These are phyloP conservation scores for Venustaconcha ellipsiformis DNA, from an alignment of 1,140 invertebrate genomes.

Conservation along the genomic window DNA sequence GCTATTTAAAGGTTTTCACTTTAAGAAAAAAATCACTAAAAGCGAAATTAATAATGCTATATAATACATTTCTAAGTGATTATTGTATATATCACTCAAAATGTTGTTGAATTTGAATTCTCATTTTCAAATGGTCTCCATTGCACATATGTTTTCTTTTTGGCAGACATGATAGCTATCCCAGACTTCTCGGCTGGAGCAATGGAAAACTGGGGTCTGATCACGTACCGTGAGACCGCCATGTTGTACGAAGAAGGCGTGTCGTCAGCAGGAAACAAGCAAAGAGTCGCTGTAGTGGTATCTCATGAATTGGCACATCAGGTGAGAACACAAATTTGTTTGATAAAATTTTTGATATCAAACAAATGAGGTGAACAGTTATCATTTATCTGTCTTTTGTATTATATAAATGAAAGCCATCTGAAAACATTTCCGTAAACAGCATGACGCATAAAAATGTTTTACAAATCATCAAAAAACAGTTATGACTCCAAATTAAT, in stretches of 20 bases:
- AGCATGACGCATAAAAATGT: not conserved
- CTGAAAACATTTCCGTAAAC: not conserved
- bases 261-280: constrained; percentile 52
- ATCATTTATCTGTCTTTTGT: not conserved
- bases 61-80: no score
- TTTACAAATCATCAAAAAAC: not conserved
- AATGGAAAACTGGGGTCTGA: constrained; percentile 96
- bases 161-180: constrained; percentile 81
- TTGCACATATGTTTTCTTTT: not conserved
- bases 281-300: constrained; percentile 82
- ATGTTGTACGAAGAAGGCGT: constrained; percentile 78
- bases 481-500: not conserved
- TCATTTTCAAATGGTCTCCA: not conserved
- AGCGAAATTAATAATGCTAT: no score
- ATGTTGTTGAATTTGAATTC: no score
- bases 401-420: not conserved
- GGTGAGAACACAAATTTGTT: constrained; percentile 30
- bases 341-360: no score
- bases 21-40: no score
- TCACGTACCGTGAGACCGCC: constrained; percentile 86
- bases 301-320: constrained; percentile 88
- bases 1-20: no score
- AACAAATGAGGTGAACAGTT: no score
- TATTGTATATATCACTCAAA: no score
- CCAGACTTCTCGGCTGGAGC: constrained; percentile 95